A percentile compares a stretch with the other conserved stretches of the same genome.
Conservation (phyloP, 2,797 vertebrate genomes). For the Enoplosus armatus region DNA sequence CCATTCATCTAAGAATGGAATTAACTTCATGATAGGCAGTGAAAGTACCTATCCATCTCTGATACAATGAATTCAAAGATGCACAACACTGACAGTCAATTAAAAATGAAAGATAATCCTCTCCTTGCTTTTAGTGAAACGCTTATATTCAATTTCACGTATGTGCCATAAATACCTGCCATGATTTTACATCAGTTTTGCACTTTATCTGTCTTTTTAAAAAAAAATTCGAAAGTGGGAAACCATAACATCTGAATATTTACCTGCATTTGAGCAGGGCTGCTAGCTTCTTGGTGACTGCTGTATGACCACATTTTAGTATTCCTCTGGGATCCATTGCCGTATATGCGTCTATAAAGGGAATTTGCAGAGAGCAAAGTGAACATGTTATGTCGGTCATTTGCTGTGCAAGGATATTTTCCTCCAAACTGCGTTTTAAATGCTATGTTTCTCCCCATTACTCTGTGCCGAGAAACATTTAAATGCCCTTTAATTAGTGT, state of each 20-base stretch:
- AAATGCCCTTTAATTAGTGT: constrained; percentile 89
- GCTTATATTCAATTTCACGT: constrained; percentile 79
- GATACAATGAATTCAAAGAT: constrained; percentile 80
- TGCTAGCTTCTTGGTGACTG: constrained; percentile 73
- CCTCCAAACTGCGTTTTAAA: constrained; percentile 87
- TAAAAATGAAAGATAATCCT: constrained; percentile 88
- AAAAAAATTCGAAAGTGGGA: constrained; percentile 47
- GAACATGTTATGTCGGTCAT: constrained; percentile 86
- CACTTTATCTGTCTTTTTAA: constrained; percentile 71
- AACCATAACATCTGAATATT: constrained; percentile 81
- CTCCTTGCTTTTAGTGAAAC: constrained; percentile 77
- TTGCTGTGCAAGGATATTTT: constrained; percentile 85
- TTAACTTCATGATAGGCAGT: constrained; percentile 86
- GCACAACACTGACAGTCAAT: constrained; percentile 86
- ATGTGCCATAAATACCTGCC: constrained; percentile 78
- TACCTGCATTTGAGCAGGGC: constrained; percentile 78
- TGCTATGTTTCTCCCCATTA: constrained; percentile 85
- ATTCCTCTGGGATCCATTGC: constrained; percentile 86
- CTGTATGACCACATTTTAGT: constrained; percentile 82
- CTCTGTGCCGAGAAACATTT: constrained; percentile 85
- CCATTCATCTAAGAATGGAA: constrained; percentile 84
- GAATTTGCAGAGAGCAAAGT: constrained; percentile 84
- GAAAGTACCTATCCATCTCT: constrained; percentile 82
- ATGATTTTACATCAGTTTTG: constrained; percentile 80
- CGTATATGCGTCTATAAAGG: constrained; percentile 85